Percentiles rank a stretch among this genome's conserved stretches.
phyloP scores from a whole-genome alignment of 2,888 invertebrate genomes.

The Oscheius sp. region DNA sequence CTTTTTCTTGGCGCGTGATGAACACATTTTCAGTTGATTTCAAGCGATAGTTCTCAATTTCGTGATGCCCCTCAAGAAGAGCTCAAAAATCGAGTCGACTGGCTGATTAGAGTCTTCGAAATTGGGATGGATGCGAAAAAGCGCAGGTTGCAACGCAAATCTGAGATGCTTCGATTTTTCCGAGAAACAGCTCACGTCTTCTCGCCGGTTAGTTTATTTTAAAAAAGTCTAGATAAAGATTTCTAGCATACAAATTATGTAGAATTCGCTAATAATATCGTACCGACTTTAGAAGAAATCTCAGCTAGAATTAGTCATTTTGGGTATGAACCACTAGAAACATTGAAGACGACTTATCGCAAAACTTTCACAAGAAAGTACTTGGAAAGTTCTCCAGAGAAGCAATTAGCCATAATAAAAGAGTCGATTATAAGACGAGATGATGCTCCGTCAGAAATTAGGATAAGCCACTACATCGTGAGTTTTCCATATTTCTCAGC shows the following conservation, averaged over 20 bases:
- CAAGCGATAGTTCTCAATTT: neutral
- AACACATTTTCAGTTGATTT: neutral
- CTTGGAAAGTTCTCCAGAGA: neutral
- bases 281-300: neutral
- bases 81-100: neutral
- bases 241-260: conserved; percentile 1
- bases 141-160: neutral
- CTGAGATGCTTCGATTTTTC: conserved; percentile 5
- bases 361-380: neutral
- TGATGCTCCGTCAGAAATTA: too few species aligned
- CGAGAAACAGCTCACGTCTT: neutral
- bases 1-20: too few species aligned
- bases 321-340: neutral
- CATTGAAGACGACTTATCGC: neutral
- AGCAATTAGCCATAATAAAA: neutral
- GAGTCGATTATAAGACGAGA: neutral
- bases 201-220: neutral
- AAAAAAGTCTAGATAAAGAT: neutral
- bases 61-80: neutral
- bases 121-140: conserved; percentile 2
- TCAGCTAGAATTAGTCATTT: neutral
- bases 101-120: conserved; percentile 8
- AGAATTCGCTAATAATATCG: neutral
- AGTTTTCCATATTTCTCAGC: too few species aligned
- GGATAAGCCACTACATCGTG: too few species aligned